Percentiles rank a stretch among this genome's conserved stretches.
These are phyloP conservation scores for Phoenoteleia sp. DNA, from an alignment of 2,888 invertebrate species.

Conservation along the genomic window DNA sequence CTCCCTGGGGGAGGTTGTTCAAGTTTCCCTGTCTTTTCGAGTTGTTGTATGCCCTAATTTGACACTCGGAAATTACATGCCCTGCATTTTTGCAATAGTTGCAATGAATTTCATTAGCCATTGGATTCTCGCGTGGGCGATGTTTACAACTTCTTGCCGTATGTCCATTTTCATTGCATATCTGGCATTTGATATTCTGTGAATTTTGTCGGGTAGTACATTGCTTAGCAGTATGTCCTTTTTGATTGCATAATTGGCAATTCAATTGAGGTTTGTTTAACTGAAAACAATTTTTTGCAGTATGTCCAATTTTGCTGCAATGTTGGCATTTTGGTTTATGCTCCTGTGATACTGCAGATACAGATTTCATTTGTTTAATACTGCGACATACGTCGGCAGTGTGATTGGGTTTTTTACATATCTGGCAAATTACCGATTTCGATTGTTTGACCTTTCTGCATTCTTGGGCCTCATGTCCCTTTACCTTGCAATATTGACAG, in stretches of 20 bases:
- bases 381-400: not conserved
- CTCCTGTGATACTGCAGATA: not conserved
- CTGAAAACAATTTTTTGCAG: not conserved
- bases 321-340: not conserved
- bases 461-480: too few species aligned
- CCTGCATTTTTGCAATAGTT: not conserved
- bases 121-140: too few species aligned
- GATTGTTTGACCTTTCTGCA: too few species aligned
- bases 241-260: not conserved
- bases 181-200: too few species aligned
- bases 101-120: not conserved
- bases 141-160: not conserved
- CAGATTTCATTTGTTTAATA: not conserved
- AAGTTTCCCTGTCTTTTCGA: conserved; percentile 12
- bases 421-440: too few species aligned
- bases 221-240: not conserved
- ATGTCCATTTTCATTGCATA: not conserved
- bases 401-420: not conserved
- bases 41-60: conserved; percentile 4
- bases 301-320: not conserved
- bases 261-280: not conserved
- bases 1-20: conserved; percentile 3
- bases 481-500: too few species aligned
- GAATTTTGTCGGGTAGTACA: too few species aligned
- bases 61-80: not conserved